Evolutionary conservation across 1,140 invertebrate genomes (phyloP).

Genomic region (Microplitis demolitor): DNA sequence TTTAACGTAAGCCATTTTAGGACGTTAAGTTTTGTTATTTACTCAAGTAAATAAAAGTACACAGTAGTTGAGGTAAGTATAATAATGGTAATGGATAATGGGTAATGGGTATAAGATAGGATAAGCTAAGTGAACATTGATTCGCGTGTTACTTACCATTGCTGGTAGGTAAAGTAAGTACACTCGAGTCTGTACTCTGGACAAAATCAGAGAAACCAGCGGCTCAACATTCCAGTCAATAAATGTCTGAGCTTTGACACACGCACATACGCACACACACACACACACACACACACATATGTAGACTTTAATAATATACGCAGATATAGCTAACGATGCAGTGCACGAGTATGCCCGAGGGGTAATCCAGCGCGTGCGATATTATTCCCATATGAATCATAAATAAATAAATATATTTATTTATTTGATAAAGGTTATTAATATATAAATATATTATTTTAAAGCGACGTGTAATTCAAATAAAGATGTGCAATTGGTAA

Average conservation of each 20-base stretch:
- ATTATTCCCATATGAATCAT: neutral
- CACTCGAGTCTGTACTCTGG: neutral
- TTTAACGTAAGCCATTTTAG: no score
- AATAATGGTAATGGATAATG: no score
- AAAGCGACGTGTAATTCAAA: no score
- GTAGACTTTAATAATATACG: neutral
- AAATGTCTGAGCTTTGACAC: slow-evolving; percentile 44
- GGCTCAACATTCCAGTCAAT: slow-evolving; percentile 39
- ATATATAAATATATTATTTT: no score
- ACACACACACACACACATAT: neutral
- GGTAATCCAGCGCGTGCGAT: neutral
- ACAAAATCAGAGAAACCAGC: slow-evolving; percentile 7
- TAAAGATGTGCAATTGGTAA: no score
- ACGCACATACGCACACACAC: slow-evolving; percentile 32
- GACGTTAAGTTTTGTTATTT: no score
- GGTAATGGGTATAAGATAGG: no score
- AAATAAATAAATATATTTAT: neutral
- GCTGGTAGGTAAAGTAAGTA: neutral
- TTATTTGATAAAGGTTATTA: neutral
- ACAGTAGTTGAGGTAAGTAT: no score
- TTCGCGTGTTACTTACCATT: neutral
- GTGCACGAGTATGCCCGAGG: neutral
- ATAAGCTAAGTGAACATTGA: neutral
- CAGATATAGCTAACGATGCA: neutral
- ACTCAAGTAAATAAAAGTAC: no score